Base-by-base conservation (phyloP, 2,113 vertebrate genomes). In the Cryptotis parvus region DNA sequence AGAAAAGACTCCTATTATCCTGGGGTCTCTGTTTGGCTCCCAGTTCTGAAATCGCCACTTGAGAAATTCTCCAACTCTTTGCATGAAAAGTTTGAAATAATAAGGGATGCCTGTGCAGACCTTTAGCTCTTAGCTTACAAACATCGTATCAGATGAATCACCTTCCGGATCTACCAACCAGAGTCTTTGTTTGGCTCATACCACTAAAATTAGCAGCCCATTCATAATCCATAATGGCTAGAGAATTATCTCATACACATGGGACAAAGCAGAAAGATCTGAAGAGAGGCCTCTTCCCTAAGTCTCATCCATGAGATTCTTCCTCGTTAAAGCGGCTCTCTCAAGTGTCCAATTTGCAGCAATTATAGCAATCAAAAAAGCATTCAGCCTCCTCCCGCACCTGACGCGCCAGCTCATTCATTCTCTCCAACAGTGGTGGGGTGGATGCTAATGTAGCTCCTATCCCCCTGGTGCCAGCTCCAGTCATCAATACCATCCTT, bases 361-460 rank as follows among this genome's bases (percentile, higher is more conserved):
- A 98, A 98, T 98, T 98, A 98, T 90, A 97, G 97, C 97, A 98
- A 98, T 98, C 97, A 98, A 98, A 98, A 98, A 97, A 97, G 97
- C 97, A 98, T 97, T 98, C 98, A 98, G 94, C 85, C 91, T 95
- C 95, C 89, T 95, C 96, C 97, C 45, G 97, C 97, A 98, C 97
- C 97, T 98, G 97, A 98, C 94, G 91, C 97, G 95, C 95, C 78
- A 92, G 96, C 96, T 95, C 92, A 96, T 86, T 68, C 70, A 95
- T 96, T 97, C 96, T 96, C 96, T 94, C 94, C 89, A 95, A 84
- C 89, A 78, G 77, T 3, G 84, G 94, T 91, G 92, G 88, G 86
- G 68, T 26, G 77, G 73, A 26, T 95, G 61, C 93, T 92, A 96
- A 96, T 91, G 95, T 83, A 94, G 94, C 78, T 91, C 87, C 84